phyloP scores from a whole-genome alignment of 2,797 vertebrate genomes.

The Cercopithecus neglectus region DNA sequence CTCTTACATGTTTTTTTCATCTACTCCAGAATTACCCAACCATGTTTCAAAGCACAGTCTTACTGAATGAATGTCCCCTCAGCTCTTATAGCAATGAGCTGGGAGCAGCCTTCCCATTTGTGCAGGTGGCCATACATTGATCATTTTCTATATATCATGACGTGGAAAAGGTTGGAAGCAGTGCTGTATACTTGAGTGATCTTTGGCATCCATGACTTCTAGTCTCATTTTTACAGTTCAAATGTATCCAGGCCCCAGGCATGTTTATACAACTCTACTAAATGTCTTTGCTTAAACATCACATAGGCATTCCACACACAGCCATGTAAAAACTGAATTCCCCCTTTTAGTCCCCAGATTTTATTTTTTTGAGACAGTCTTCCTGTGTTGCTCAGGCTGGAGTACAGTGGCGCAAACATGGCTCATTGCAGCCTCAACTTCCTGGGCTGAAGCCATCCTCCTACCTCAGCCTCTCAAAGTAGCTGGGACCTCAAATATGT shows the following conservation, averaged over 20 bases:
- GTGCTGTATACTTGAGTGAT: not conserved
- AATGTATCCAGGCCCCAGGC: not conserved
- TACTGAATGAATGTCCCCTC: not conserved
- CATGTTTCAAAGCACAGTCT: not conserved
- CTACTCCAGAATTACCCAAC: not conserved
- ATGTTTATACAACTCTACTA: not conserved
- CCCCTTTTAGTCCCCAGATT: not conserved
- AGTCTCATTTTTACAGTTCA: slow-evolving; percentile 10
- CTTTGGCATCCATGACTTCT: not conserved
- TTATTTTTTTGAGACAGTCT: not conserved
- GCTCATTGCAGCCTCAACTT: not conserved
- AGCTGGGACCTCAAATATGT: not conserved
- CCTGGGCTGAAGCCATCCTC: not conserved
- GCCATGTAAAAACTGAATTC: not conserved
- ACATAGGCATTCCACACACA: not conserved
- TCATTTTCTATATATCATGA: not conserved
- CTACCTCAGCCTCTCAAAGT: not conserved
- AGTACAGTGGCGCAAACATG: not conserved
- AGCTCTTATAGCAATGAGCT: not conserved
- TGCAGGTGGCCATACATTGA: not conserved
- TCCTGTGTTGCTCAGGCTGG: not conserved
- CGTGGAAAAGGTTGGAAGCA: not conserved
- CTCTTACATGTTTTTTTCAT: not conserved
- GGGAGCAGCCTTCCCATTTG: not conserved
- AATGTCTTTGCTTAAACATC: not conserved